Conservation (phyloP, 2,797 vertebrate species). For the Pseudocheirus occidentalis region DNA sequence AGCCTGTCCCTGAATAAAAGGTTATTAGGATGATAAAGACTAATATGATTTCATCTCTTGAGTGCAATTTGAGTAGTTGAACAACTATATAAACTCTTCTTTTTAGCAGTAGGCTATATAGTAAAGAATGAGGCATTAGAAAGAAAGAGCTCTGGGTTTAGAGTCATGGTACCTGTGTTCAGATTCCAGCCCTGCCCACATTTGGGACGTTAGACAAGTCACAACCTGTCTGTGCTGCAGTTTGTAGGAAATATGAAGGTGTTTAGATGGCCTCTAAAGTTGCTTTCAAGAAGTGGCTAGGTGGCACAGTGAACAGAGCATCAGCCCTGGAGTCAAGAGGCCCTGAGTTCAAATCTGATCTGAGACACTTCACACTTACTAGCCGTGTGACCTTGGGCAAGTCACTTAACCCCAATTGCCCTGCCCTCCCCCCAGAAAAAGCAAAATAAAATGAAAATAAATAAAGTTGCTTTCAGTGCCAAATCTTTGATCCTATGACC, state of each 20-base stretch:
- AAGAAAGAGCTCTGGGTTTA: conserved; percentile 1
- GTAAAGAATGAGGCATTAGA: background rate
- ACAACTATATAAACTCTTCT: background rate
- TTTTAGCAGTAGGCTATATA: background rate
- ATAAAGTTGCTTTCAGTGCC: background rate
- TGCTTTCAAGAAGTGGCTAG: background rate
- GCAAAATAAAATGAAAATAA: too few species aligned
- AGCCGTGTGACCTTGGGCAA: too few species aligned
- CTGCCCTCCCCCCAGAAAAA: too few species aligned
- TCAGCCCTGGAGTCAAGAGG: too few species aligned
- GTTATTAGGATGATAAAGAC: background rate
- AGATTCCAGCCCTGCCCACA: background rate
- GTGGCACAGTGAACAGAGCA: too few species aligned
- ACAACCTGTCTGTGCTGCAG: conserved; percentile 2
- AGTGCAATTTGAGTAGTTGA: background rate
- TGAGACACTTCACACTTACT: too few species aligned
- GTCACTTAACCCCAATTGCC: too few species aligned
- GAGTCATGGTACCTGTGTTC: background rate
- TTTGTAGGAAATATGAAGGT: conserved; percentile 11
- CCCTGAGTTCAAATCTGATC: too few species aligned
- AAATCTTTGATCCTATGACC: background rate
- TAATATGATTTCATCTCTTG: background rate
- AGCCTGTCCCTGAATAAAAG: background rate
- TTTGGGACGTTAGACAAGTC: conserved; percentile 6
- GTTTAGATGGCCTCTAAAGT: background rate